Evolutionary conservation across 1,140 invertebrate species (phyloP).

Genomic region (Paracyclopina nana): DNA sequence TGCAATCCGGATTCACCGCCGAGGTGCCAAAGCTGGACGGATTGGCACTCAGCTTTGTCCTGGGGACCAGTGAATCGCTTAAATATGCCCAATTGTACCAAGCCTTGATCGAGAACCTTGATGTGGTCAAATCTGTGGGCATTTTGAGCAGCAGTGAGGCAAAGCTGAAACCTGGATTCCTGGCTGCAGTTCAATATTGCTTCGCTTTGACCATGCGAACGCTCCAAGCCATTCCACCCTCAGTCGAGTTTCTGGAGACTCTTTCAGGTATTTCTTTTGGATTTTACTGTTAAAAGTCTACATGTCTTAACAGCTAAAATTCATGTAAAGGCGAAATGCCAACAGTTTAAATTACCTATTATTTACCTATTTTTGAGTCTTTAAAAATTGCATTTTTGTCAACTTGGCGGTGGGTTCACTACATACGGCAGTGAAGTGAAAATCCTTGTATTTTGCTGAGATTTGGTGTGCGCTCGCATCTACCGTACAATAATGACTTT

Average conservation of each 20-base stretch:
- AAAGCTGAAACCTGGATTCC: slow-evolving; percentile 40
- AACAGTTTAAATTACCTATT: too few relatives aligned
- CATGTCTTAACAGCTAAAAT: too few relatives aligned
- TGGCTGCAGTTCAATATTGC: slow-evolving; percentile 73
- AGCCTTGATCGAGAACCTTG: slow-evolving; percentile 37
- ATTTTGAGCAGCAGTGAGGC: too few relatives aligned
- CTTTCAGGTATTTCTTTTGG: slow-evolving; percentile 36
- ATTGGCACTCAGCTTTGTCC: slow-evolving; percentile 74
- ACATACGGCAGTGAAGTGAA: too few relatives aligned
- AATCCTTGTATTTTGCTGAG: too few relatives aligned
- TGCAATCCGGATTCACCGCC: slow-evolving; percentile 49
- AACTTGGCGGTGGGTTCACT: too few relatives aligned
- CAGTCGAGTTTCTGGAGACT: slow-evolving; percentile 59
- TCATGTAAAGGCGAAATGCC: too few relatives aligned
- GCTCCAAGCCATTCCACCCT: slow-evolving; percentile 59
- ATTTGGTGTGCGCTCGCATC: too few relatives aligned
- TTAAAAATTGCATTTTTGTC: too few relatives aligned
- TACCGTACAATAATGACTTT: too few relatives aligned
- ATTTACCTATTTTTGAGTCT: too few relatives aligned
- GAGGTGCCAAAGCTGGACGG: slow-evolving; percentile 76
- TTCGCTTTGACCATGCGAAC: slow-evolving; percentile 66
- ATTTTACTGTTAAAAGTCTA: too few relatives aligned
- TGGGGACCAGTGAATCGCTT: slow-evolving; percentile 68
- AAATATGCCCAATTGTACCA: slow-evolving; percentile 70
- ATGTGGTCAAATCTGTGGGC: slow-evolving; percentile 41